Evolutionary conservation across 2,888 invertebrate genomes (phyloP).

Genomic region (Autographa pulchrina): DNA sequence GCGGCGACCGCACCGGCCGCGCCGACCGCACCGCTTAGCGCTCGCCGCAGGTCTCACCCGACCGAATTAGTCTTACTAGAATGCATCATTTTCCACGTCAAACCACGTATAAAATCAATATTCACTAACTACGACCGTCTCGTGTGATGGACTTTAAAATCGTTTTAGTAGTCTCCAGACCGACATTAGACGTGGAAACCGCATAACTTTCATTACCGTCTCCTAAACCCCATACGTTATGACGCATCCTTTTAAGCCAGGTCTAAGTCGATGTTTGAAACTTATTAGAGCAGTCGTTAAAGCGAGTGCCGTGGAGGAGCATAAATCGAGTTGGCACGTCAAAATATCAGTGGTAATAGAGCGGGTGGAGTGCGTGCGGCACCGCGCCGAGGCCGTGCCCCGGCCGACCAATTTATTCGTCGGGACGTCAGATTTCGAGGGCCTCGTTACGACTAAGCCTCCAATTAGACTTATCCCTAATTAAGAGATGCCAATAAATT

Average conservation of each 20-base stretch:
- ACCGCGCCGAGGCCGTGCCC: slow-evolving; percentile 67
- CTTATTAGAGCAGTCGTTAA: slow-evolving; percentile 76
- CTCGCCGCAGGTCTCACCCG: slow-evolving; percentile 70
- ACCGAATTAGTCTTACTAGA: slow-evolving; percentile 67
- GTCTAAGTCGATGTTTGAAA: slow-evolving; percentile 68
- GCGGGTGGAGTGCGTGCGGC: slow-evolving; percentile 77
- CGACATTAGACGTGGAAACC: slow-evolving; percentile 50
- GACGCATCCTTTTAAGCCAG: slow-evolving; percentile 65
- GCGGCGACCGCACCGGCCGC: slow-evolving; percentile 76
- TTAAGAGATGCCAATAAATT: slow-evolving; percentile 91
- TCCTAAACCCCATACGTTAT: slow-evolving; percentile 66
- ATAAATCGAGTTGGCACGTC: slow-evolving; percentile 79
- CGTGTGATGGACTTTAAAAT: slow-evolving; percentile 61
- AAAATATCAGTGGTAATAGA: slow-evolving; percentile 82
- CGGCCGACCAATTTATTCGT: slow-evolving; percentile 87
- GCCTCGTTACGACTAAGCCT: slow-evolving; percentile 90
- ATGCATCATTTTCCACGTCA: slow-evolving; percentile 62
- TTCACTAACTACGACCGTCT: slow-evolving; percentile 66
- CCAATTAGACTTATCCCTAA: slow-evolving; percentile 91
- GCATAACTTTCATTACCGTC: slow-evolving; percentile 64
- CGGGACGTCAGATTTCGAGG: slow-evolving; percentile 89
- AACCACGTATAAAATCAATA: slow-evolving; percentile 76
- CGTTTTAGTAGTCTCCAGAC: slow-evolving; percentile 54
- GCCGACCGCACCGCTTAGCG: slow-evolving; percentile 80
- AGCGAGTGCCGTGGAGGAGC: slow-evolving; percentile 64